Evolutionary conservation across 2,888 invertebrate species (phyloP).

Genomic region (Liopterus haemorrhoidalis): DNA sequence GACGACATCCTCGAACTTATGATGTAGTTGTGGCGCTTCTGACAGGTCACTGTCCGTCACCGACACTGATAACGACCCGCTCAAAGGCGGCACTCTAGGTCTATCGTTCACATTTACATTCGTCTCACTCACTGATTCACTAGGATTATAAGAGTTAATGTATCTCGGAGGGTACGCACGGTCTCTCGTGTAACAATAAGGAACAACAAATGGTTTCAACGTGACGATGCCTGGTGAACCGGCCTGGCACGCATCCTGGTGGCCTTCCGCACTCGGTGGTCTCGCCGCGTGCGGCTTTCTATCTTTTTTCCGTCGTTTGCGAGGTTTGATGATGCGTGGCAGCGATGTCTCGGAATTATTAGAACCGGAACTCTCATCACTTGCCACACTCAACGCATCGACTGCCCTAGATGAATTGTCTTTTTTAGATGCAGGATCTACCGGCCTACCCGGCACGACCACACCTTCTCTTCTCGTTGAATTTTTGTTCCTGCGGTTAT

Average conservation of each 20-base stretch:
- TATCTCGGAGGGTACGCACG: no score
- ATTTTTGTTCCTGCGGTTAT: conserved; percentile 41
- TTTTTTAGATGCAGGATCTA: conserved; percentile 7
- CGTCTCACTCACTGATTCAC: no score
- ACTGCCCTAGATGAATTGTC: conserved; percentile 22
- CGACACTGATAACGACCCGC: no score
- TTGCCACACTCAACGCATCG: conserved; percentile 67
- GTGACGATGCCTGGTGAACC: conserved; percentile 33
- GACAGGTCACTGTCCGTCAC: no score
- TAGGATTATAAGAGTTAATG: no score
- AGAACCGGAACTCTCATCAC: conserved; percentile 68
- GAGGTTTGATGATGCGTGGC: conserved; percentile 82
- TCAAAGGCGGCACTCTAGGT: no score
- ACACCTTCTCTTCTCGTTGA: conserved; percentile 25
- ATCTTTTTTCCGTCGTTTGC: conserved; percentile 86
- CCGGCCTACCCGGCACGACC: conserved; percentile 38
- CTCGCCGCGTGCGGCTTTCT: conserved; percentile 56
- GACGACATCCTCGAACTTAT: conserved; percentile 45
- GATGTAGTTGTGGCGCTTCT: conserved; percentile 44
- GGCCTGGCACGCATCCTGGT: conserved; percentile 41
- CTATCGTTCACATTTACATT: no score
- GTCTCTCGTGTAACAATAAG: conserved; percentile 30
- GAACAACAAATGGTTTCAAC: conserved; percentile 35
- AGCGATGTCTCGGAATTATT: conserved; percentile 66
- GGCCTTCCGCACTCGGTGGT: conserved; percentile 36